Base-by-base conservation (phyloP, 2,888 invertebrate species). In the Hydrotaea diabolus region DNA sequence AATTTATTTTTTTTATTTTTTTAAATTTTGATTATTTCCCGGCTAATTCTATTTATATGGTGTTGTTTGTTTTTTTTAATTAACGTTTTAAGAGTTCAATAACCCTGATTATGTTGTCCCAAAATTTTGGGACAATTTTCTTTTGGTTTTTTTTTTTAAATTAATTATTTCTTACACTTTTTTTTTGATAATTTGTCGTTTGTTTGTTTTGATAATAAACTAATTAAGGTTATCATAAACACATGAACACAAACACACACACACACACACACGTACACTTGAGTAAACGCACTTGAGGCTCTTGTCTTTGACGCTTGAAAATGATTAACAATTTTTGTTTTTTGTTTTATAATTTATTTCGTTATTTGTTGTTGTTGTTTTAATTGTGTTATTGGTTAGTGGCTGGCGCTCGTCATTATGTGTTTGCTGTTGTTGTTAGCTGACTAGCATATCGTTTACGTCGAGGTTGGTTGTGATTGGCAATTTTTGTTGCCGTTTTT, bases 191-290 rank as follows among this genome's bases (percentile, higher is more conserved):
- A 49, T 49, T 49, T 49, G 11, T 69, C 23, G 39, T 66, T 66
- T 64, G 23, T 64, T 64, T 64, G 5, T 66, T 31, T 69, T 69
- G 23, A 15, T 69, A 69, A 46, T 69, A 69, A 69, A 46, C 69
- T 46, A 46, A 46, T 69, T 69, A 69, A 46, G 69, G 69, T 69
- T 69, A 69, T 66, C 66, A 66, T 17, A 57, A 26, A 69, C 69
- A 69, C 23, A 0, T 23, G 17, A 7, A 21, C 21, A 36, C 64
- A 1, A 17, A 39, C 36, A 39, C 17, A 8, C 23, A 69, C 46
- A 43, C 11, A 69, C 46, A 13, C 43, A 46, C 15, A 39, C 19
- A 62, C 4, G 31, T 23, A 39, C 23, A 39, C 69, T 15, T 19
- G 43, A 46, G 13, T n/a, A 64, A 13, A 36, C 64, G 4, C 36